Percentiles rank a stretch among this genome's conserved stretches.
Conservation (phyloP, 37 sponge, comb jelly and placozoan genomes). For the Axinella damicornis region DNA sequence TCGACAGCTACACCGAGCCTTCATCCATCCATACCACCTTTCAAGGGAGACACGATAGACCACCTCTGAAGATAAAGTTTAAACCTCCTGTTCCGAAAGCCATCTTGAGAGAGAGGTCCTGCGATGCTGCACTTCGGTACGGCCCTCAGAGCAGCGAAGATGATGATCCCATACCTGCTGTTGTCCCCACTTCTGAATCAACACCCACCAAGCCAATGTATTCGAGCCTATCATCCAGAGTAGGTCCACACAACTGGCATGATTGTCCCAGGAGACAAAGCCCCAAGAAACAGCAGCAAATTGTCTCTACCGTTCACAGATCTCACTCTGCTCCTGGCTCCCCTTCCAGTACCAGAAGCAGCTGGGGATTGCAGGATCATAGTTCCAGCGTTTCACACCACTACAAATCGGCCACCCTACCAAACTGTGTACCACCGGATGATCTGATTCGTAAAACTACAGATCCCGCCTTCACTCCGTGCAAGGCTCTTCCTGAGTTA, state of each 20-base stretch:
- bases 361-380: no score
- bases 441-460: neutral
- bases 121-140: no score
- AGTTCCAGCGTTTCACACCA: neutral
- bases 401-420: slow-evolving; percentile 7
- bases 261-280: slow-evolving; percentile 55
- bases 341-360: neutral
- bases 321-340: slow-evolving; percentile 27
- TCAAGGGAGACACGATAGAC: neutral
- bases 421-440: slow-evolving; percentile 1
- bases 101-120: neutral
- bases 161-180: neutral
- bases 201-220: neutral
- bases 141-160: no score
- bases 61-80: slow-evolving; percentile 22
- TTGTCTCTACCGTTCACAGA: no score
- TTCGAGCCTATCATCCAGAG: neutral
- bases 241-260: slow-evolving; percentile 63
- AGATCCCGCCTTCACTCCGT: slow-evolving; percentile 8
- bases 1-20: slow-evolving; percentile 2
- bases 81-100: slow-evolving; percentile 12
- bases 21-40: neutral
- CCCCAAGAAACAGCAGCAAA: neutral
- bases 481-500: neutral
- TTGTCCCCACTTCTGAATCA: neutral